A percentile compares a stretch with the other conserved stretches of the same genome.
phyloP scores from a whole-genome alignment of 2,113 vertebrate genomes.

The Brienomyrus longianalis region DNA sequence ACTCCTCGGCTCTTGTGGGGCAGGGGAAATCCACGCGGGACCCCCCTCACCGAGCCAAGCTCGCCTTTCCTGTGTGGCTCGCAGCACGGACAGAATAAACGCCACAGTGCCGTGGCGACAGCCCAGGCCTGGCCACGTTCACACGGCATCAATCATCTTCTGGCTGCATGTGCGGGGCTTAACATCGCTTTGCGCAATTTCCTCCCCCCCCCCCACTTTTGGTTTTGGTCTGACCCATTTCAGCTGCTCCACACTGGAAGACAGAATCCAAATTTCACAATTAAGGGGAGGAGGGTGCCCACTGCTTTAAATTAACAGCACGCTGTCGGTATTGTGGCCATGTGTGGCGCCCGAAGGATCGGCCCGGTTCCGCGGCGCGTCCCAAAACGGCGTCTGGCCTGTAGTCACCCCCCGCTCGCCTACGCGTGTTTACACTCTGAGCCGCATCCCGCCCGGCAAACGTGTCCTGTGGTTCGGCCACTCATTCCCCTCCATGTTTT shows the following conservation, averaged over 20 bases:
- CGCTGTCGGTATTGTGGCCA: not conserved
- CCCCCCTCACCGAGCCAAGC: not conserved
- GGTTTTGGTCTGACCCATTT: not conserved
- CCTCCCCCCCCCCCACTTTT: not conserved
- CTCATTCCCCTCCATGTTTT: not conserved
- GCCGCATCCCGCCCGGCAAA: not conserved
- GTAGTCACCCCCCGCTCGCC: not conserved
- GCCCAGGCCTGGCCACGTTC: not conserved
- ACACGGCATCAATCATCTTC: not conserved
- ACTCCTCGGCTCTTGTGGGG: not conserved
- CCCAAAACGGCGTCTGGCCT: not conserved
- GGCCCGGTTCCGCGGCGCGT: not conserved
- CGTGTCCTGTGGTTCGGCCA: not conserved
- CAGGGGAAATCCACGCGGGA: not conserved
- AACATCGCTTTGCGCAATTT: not conserved
- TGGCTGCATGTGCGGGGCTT: not conserved
- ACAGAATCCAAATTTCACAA: not conserved
- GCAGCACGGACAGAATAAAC: not conserved
- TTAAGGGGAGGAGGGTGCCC: not conserved
- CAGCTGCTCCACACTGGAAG: not conserved
- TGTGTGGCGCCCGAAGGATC: not conserved
- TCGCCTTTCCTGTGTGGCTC: not conserved
- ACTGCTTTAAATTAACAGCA: not conserved
- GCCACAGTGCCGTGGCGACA: not conserved
- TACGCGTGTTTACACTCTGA: not conserved